Base-by-base conservation (phyloP, 2,888 invertebrate species). In the Meloe dianella region DNA sequence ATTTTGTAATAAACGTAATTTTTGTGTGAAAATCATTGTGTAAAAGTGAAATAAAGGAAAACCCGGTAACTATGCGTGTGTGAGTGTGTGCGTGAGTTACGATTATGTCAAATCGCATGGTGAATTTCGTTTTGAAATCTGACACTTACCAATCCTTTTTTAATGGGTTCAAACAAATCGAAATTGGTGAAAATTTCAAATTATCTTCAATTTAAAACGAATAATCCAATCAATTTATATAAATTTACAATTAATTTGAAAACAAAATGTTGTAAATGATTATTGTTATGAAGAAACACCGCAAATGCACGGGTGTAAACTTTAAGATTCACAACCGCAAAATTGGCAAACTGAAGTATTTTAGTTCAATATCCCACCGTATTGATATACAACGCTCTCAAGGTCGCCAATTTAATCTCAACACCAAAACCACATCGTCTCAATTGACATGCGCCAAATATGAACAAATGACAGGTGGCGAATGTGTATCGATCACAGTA, bases 271-370 rank as follows among this genome's bases (percentile, higher is more conserved):
- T 14, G 35, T 35, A 35, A 35, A 27, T 3, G 2, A 27, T 12
- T 35, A 5, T 41, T n/a, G 17, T n/a, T 68, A n/a, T 71, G 72
- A 69, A 73, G 74, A 77, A 76, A 78, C 77, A 77, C 78, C 77
- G 76, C 76, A 79, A 78, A 79, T 74, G 72, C 74, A 79, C 81
- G 79, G 81, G 81, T 80, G 81, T 81, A 81, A 80, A 81, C 81
- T 82, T 81, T 77, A 79, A 10, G 22, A 54, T 54, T 54, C 54
- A 54, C 54, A 54, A 54, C 54, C 54, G 54, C 75, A 77, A 76
- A 78, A 77, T 79, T 74, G 74, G 75, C 74, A 75, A 74, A 70
- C 71, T 61, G 64, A 72, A 60, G 61, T 59, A 29, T 38, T 65
- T 68, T 72, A 69, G 68, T 74, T 73, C 67, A 63, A 68, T 58